Evolutionary conservation across 2,888 invertebrate species (phyloP), one percentile per base, ranked within the genome.

Genomic region (Perdita meconis): DNA sequence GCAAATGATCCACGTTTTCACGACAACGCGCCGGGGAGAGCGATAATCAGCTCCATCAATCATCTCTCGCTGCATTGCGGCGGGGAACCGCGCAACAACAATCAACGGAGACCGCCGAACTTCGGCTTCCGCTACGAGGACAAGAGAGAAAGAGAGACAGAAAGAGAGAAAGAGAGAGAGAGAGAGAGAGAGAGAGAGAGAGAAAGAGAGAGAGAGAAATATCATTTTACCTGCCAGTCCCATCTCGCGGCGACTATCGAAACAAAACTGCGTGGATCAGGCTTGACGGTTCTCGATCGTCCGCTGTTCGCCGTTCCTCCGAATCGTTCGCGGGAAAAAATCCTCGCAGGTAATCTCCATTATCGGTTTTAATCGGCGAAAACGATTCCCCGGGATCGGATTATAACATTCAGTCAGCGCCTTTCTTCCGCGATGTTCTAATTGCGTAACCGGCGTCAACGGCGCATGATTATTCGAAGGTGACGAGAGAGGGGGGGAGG

Each of bases 221-320:
- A n/a, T n/a, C n/a, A n/a, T 30, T 64, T 64, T 77, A 77, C 76
- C 76, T 77, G 76, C 76, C 57, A 77, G 56, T n/a, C 78, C 77
- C 77, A 77, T 77, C 57, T 56, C 30, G 16, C 30, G 19, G n/a
- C n/a, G n/a, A 1, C 1, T 2, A 0, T 6, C 30, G 38, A 12
- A 38, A 8, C 16, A 34, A 12, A 40, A 12, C 8, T 30, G 24
- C n/a, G n/a, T 12, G 19, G 56, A 76, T 67, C 61, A 76, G 42
- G 53, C 75, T 8, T 57, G 8, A 2, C 19, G 44, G 38, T 47
- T 40, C 22, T 12, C 13, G 12, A 30, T 38, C 44, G 63, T 40
- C 30, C 22, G 61, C 16, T 44, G 16, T 59, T 8, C 38, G 10
- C 30, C 44, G 61, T 34, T 53, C 38, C 44, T 30, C 0, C 36